phyloP scores from a whole-genome alignment of 2,113 vertebrate species.

The Ctenomys sociabilis region DNA sequence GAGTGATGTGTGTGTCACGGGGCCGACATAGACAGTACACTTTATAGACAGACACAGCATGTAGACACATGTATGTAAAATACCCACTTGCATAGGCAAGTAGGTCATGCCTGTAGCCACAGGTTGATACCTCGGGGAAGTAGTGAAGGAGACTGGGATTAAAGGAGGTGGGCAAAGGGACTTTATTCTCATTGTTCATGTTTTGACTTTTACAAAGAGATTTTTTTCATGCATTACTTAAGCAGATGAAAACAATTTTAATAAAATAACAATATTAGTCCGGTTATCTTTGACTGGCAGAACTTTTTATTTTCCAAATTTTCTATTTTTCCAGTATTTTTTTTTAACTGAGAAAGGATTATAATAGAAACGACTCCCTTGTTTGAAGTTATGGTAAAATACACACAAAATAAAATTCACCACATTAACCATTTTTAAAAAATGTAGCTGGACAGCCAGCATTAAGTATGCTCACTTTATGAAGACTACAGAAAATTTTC shows the following conservation, averaged over 20 bases:
- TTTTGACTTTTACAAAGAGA: neutral
- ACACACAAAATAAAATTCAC: neutral
- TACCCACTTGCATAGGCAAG: neutral
- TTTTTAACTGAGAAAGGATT: conserved; percentile 20
- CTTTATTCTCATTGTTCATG: neutral
- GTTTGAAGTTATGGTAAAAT: neutral
- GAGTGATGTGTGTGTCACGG: neutral
- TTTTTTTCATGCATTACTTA: neutral
- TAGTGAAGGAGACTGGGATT: neutral
- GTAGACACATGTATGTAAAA: neutral
- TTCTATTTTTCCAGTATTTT: conserved; percentile 15
- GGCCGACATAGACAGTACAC: too few relatives aligned
- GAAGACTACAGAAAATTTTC: neutral
- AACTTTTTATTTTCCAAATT: neutral
- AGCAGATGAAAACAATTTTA: neutral
- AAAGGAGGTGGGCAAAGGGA: neutral
- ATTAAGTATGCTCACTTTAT: neutral
- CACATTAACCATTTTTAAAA: neutral
- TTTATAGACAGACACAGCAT: too few relatives aligned
- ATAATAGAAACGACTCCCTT: neutral
- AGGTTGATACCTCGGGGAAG: neutral
- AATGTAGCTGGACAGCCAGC: neutral
- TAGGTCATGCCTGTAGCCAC: neutral
- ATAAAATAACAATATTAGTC: neutral
- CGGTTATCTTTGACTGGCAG: neutral